Evolutionary conservation across 2,888 invertebrate species (phyloP), one percentile per base, ranked within the genome.

Genomic region (Ophioninae sp.): DNA sequence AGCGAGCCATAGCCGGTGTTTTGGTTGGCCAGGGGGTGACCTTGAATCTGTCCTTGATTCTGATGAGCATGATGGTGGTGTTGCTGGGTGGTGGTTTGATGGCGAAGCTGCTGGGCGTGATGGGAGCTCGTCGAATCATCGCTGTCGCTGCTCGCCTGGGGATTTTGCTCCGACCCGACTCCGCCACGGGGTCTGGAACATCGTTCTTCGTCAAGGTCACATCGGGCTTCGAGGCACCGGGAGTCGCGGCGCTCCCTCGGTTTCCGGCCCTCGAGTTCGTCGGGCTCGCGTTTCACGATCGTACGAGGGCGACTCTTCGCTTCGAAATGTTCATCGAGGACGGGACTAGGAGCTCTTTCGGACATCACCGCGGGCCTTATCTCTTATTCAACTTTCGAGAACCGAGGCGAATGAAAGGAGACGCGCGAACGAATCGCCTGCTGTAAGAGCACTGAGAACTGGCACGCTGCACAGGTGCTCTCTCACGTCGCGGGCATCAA

Each of bases 181-280:
- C 90, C 90, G 86, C 90, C 89, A 87, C 91, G 92, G 89, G 92
- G 92, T 89, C 92, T 92, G 85, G 68, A 91, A 90, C 63, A 87
- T 68, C 69, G 17, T 79, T 75, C 63, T 59, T 41, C 10, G 30
- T 23, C 64, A 22, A 22, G 59, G 22, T 22, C 22, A 59, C 22
- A 30, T 30, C 30, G 59, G 20, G 59, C 7, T 59, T 59, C 8
- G 59, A 20, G 59, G 9, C 22, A 8, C 8, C 8, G 20, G 59
- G 20, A 59, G 9, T 67, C 65, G 41, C 6, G 63, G 30, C 10
- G 10, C 10, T 41, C 39, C 9, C 10, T 41, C 41, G 41, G 9
- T 41, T 22, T 67, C 9, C 65, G 9, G 41, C 41, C 20, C 20
- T 39, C 65, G 37, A 41, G 10, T 22, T 41, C 41, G 8, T 37